A percentile compares a stretch with the other conserved stretches of the same genome.
phyloP scores from a whole-genome alignment of 2,888 invertebrate species.

The Hydroisotoma schaefferi region DNA sequence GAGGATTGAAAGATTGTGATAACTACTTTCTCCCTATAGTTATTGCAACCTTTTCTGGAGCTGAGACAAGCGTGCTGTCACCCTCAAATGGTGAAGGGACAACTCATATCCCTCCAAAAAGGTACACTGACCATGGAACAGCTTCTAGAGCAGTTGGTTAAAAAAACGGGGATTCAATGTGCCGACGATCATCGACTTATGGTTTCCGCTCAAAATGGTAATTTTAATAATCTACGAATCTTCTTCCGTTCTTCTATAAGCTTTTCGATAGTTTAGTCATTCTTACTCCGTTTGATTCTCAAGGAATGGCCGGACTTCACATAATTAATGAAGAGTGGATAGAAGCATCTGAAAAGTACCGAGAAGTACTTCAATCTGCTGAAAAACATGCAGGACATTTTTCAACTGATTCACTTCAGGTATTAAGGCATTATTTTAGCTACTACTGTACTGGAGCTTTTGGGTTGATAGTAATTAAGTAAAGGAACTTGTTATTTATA shows the following conservation, averaged over 20 bases:
- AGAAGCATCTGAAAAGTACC: slow-evolving; percentile 61
- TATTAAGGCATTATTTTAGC: slow-evolving; percentile 22
- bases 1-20: too few species aligned
- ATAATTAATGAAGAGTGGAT: slow-evolving; percentile 58
- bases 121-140: slow-evolving; percentile 62
- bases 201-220: slow-evolving; percentile 65
- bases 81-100: slow-evolving; percentile 62
- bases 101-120: slow-evolving; percentile 56
- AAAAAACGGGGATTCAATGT: slow-evolving; percentile 60
- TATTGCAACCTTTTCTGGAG: slow-evolving; percentile 63
- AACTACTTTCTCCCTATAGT: slow-evolving; percentile 49
- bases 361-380: slow-evolving; percentile 59
- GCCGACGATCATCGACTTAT: slow-evolving; percentile 59
- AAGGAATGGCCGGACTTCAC: slow-evolving; percentile 63
- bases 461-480: too few species aligned
- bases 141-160: slow-evolving; percentile 63
- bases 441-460: not conserved
- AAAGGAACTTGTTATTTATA: too few species aligned
- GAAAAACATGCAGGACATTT: slow-evolving; percentile 54
- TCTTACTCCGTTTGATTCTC: slow-evolving; percentile 3
- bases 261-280: not conserved
- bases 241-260: not conserved
- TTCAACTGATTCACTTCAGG: slow-evolving; percentile 62
- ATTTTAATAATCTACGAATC: too few species aligned
- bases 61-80: slow-evolving; percentile 70